Conservation (phyloP, 2,113 vertebrate genomes). For the Grus americana region DNA sequence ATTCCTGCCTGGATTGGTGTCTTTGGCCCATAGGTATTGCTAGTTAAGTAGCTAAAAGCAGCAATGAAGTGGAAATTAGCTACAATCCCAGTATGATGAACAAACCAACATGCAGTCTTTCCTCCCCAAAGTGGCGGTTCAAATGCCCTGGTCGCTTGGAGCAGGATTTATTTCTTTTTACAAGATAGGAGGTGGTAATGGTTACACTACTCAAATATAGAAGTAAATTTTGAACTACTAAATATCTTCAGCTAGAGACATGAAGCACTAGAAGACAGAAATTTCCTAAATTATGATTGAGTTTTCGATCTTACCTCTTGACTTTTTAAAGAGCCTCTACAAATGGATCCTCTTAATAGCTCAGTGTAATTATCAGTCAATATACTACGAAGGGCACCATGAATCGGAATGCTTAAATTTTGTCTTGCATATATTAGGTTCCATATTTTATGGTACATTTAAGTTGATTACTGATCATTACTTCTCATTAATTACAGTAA, state of each 20-base stretch:
- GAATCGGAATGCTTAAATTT: background rate
- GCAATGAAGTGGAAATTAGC: background rate
- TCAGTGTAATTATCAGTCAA: background rate
- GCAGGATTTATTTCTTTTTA: background rate
- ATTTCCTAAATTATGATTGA: background rate
- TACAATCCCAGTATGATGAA: background rate
- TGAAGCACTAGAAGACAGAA: background rate
- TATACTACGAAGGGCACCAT: background rate
- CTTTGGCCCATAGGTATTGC: background rate
- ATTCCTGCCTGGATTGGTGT: background rate
- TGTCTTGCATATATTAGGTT: background rate
- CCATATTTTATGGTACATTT: background rate
- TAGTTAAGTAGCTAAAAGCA: conserved; percentile 1
- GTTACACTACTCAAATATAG: background rate
- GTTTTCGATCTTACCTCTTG: background rate
- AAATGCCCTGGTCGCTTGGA: background rate
- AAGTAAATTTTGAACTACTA: background rate
- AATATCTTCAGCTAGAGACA: background rate
- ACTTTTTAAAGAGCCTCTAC: background rate
- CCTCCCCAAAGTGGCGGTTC: background rate
- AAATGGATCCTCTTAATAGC: background rate
- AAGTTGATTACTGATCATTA: background rate
- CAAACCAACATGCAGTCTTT: background rate
- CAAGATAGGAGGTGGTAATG: background rate
- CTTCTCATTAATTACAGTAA: background rate